Conservation (phyloP, 2,113 vertebrate species). For the Pluvianellus socialis region DNA sequence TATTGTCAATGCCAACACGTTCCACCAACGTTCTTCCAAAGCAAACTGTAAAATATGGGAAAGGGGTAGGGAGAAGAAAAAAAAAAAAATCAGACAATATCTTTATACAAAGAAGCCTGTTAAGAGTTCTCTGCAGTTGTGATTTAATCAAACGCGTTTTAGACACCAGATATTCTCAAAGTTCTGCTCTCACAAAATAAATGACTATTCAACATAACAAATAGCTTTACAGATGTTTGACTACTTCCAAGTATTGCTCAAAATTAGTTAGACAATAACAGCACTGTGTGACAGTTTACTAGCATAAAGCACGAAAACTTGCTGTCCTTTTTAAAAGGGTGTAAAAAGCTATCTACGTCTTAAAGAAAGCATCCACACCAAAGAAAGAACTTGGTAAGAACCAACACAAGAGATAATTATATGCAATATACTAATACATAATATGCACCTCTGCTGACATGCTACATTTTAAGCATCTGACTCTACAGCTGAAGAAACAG, state of each 20-base stretch:
- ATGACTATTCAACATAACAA: neutral
- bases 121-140: neutral
- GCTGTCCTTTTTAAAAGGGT: neutral
- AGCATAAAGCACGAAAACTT: neutral
- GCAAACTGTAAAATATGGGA: slow-evolving; percentile 72
- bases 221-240: neutral
- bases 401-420: neutral
- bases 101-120: neutral
- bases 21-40: slow-evolving; percentile 88
- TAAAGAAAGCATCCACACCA: neutral
- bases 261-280: neutral
- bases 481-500: neutral
- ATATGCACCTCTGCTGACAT: neutral
- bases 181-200: neutral
- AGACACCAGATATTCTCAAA: neutral
- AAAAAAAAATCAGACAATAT: neutral
- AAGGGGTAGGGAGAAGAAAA: neutral
- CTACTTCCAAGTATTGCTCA: neutral
- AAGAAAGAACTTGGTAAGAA: neutral
- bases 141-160: neutral
- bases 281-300: neutral
- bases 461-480: neutral
- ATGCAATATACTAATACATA: neutral
- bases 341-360: neutral
- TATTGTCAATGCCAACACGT: slow-evolving; percentile 81